Percentiles rank a stretch among this genome's conserved stretches.
Conservation (phyloP, 1,140 invertebrate genomes). For the Drosophila mayri region DNA sequence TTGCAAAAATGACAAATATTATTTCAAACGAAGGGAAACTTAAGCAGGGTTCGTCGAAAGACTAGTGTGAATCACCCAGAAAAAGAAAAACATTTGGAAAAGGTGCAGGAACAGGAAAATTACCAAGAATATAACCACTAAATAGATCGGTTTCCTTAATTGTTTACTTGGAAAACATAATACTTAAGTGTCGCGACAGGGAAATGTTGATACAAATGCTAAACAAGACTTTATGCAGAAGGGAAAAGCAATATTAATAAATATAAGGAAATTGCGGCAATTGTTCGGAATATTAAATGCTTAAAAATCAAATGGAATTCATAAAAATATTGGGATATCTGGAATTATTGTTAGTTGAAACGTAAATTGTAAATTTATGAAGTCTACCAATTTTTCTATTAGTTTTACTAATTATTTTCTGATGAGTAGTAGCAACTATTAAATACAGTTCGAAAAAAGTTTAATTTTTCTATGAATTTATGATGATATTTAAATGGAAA, state of each 20-base stretch:
- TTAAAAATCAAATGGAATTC: background rate
- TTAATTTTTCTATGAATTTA: too few relatives aligned
- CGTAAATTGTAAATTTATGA: background rate
- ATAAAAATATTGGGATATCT: background rate
- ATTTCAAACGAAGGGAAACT: conserved; percentile 1
- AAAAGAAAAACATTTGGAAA: conserved; percentile 19
- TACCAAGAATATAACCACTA: conserved; percentile 1
- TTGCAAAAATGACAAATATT: conserved; percentile 14
- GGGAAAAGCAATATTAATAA: background rate
- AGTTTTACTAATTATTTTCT: too few relatives aligned
- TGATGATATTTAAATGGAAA: too few relatives aligned
- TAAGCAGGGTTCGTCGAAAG: conserved; percentile 25
- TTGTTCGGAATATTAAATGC: too few relatives aligned
- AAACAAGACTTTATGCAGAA: conserved; percentile 13
- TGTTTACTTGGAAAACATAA: conserved; percentile 10
- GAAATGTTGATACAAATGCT: conserved; percentile 8
- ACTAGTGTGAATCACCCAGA: conserved; percentile 8
- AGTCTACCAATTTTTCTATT: too few relatives aligned
- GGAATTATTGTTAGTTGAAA: background rate
- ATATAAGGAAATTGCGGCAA: too few relatives aligned
- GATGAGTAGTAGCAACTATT: too few relatives aligned
- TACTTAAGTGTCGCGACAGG: background rate
- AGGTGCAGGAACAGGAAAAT: conserved; percentile 18
- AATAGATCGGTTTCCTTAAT: conserved; percentile 3
- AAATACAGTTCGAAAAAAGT: too few relatives aligned